Conservation (phyloP, 92 coral and sea anemone genomes). For the Phenganax subtilis region DNA sequence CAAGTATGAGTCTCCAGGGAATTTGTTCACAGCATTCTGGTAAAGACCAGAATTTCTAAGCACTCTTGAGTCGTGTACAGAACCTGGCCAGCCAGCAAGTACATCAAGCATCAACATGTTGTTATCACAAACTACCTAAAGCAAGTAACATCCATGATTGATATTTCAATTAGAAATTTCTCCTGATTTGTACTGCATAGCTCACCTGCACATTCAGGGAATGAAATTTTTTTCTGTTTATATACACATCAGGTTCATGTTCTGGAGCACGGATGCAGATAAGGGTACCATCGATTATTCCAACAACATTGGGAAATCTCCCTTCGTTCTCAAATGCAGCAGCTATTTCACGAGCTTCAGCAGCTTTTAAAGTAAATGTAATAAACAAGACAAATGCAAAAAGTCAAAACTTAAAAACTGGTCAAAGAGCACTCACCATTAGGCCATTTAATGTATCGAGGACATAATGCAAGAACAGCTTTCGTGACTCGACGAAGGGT, state of each 20-base stretch:
- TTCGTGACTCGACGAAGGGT: slow-evolving; percentile 46
- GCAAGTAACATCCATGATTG: not conserved
- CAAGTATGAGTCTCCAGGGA: no score
- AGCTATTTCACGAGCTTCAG: slow-evolving; percentile 45
- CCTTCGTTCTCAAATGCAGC: slow-evolving; percentile 44
- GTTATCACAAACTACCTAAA: slow-evolving; percentile 3
- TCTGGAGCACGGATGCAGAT: not conserved
- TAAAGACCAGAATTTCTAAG: no score
- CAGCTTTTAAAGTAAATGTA: slow-evolving; percentile 26
- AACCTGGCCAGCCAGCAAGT: not conserved
- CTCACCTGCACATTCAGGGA: not conserved
- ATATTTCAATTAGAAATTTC: no score
- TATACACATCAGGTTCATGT: slow-evolving; percentile 2
- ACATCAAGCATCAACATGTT: slow-evolving; percentile 1
- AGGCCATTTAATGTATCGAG: slow-evolving; percentile 53
- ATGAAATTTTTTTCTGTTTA: slow-evolving; percentile 3
- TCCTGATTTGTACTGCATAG: no score
- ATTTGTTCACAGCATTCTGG: no score
- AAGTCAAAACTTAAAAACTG: not conserved
- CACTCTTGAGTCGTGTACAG: slow-evolving; percentile 8
- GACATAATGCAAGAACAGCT: slow-evolving; percentile 43
- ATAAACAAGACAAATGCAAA: slow-evolving; percentile 9
- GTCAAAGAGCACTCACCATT: slow-evolving; percentile 45
- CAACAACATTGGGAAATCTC: slow-evolving; percentile 47
- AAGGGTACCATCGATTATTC: slow-evolving; percentile 25